phyloP scores from a whole-genome alignment of 2,888 invertebrate genomes.

The Acrobasis suavella region DNA sequence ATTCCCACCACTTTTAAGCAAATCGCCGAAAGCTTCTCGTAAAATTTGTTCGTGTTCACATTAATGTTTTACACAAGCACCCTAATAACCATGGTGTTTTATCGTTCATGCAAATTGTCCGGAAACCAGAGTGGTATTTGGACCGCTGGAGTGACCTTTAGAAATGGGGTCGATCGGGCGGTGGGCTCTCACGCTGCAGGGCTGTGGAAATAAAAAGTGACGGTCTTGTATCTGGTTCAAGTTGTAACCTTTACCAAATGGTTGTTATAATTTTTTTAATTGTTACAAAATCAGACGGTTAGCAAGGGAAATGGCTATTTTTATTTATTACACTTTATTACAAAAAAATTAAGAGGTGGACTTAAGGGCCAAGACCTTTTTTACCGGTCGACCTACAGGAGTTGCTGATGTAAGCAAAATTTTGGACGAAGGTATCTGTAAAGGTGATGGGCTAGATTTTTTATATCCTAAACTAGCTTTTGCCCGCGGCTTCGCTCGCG shows the following conservation, averaged over 20 bases:
- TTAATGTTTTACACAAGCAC: constrained; percentile 8
- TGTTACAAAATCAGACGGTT: no score
- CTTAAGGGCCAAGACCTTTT: no score
- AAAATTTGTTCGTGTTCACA: constrained; percentile 10
- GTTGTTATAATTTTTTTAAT: background rate
- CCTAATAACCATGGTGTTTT: constrained; percentile 24
- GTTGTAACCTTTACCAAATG: background rate
- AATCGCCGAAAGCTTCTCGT: background rate
- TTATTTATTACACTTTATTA: no score
- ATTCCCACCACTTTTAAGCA: background rate
- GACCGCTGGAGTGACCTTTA: constrained; percentile 32
- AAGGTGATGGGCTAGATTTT: no score
- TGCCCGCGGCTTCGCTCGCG: no score
- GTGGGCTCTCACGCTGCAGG: constrained; percentile 30
- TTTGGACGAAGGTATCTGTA: no score
- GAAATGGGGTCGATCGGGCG: constrained; percentile 28
- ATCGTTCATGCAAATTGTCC: constrained; percentile 27
- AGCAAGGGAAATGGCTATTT: no score
- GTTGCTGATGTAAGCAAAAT: no score
- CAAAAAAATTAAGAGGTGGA: no score
- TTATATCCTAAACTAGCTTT: no score
- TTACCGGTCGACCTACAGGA: no score
- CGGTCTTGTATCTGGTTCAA: background rate
- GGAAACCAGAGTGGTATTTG: constrained; percentile 31
- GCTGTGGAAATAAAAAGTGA: constrained; percentile 10